These are phyloP conservation scores for Heliconius charithonia DNA, from an alignment of 2,888 invertebrate species.

Conservation along the genomic window DNA sequence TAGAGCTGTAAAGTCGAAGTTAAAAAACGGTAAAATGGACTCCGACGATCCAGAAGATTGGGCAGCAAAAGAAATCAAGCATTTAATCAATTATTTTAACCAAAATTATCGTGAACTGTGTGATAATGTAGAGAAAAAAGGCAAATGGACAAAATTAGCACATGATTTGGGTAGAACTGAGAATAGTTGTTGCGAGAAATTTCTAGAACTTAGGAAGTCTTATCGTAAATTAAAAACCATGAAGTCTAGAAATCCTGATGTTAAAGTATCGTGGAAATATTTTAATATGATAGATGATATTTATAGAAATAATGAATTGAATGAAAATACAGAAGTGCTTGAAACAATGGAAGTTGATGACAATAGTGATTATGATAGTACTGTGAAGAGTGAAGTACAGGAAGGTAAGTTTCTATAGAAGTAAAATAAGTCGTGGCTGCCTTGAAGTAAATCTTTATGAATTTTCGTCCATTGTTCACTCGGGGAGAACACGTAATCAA, in stretches of 20 bases:
- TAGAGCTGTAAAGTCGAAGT: conserved; percentile 66
- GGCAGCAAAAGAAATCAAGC: conserved; percentile 69
- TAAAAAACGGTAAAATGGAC: conserved; percentile 63
- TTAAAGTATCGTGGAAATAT: conserved; percentile 75
- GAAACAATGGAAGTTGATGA: conserved; percentile 52
- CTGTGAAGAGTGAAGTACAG: conserved; percentile 46
- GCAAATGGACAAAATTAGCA: conserved; percentile 61
- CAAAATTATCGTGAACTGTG: conserved; percentile 61
- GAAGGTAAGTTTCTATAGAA: conserved; percentile 45
- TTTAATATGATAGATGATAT: conserved; percentile 70
- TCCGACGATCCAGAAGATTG: conserved; percentile 66
- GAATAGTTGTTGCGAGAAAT: conserved; percentile 65
- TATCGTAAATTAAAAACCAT: conserved; percentile 74
- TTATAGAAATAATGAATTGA: conserved; percentile 52
- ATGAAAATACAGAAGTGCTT: conserved; percentile 48
- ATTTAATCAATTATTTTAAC: conserved; percentile 64
- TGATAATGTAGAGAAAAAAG: conserved; percentile 55
- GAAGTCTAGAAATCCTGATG: conserved; percentile 65
- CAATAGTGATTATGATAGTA: conserved; percentile 31
- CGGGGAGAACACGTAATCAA: too few relatives aligned
- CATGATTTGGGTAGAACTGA: conserved; percentile 59
- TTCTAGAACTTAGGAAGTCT: conserved; percentile 69
- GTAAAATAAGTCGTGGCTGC: background rate
- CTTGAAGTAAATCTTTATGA: too few relatives aligned
- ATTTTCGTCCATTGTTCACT: too few relatives aligned